These are phyloP conservation scores for Plutomurus gul DNA, from an alignment of 1,140 invertebrate genomes.

Conservation along the genomic window DNA sequence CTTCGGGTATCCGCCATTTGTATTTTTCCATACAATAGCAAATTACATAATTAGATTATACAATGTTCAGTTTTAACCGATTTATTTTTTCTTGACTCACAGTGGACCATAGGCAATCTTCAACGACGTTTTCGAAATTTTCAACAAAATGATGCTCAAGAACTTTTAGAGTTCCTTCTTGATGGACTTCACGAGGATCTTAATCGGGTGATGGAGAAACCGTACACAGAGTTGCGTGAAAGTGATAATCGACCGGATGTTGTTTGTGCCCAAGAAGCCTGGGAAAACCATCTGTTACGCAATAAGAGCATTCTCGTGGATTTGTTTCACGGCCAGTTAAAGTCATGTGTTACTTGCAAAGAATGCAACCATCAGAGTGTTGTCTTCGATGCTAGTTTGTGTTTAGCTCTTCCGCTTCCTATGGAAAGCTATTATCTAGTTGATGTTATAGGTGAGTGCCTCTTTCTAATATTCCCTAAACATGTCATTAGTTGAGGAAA, in stretches of 20 bases:
- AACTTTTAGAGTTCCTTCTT: slow-evolving; percentile 83
- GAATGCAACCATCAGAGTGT: slow-evolving; percentile 79
- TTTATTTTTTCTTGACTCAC: slow-evolving; percentile 50
- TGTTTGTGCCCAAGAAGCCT: slow-evolving; percentile 76
- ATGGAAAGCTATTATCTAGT: slow-evolving; percentile 75
- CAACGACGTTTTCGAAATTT: slow-evolving; percentile 81
- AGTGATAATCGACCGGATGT: slow-evolving; percentile 76
- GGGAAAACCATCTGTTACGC: slow-evolving; percentile 77
- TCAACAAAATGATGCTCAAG: slow-evolving; percentile 88
- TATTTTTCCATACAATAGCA: too few species aligned
- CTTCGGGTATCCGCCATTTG: slow-evolving; percentile 64
- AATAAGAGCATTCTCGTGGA: slow-evolving; percentile 86
- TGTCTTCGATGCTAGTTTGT: slow-evolving; percentile 86
- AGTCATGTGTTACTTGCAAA: slow-evolving; percentile 75
- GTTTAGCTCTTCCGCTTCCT: slow-evolving; percentile 81
- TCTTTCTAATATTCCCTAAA: too few species aligned
- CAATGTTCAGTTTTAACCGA: too few species aligned
- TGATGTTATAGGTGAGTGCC: slow-evolving; percentile 70
- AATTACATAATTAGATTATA: too few species aligned
- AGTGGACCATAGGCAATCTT: slow-evolving; percentile 81
- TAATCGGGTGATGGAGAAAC: slow-evolving; percentile 72
- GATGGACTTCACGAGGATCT: slow-evolving; percentile 89
- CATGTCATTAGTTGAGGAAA: too few species aligned
- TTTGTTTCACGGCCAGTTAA: slow-evolving; percentile 87
- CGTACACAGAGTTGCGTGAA: slow-evolving; percentile 76